Percentiles rank a stretch among this genome's conserved stretches.
Conservation (phyloP, 1,140 invertebrate genomes). For the Cepaea nemoralis region DNA sequence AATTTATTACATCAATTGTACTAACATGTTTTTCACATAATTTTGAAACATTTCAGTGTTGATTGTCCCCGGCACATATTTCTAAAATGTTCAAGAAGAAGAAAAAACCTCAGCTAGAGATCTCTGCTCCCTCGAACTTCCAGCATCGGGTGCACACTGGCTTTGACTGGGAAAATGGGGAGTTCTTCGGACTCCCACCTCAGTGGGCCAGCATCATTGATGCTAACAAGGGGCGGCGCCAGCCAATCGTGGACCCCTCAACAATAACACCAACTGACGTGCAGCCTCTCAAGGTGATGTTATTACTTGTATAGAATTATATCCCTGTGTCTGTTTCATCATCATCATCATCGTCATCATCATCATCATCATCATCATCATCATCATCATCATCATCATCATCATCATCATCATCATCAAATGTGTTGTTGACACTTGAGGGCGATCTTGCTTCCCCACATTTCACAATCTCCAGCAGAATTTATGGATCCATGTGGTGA, state of each 20-base stretch:
- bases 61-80: neutral
- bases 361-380: too few relatives aligned
- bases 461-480: too few relatives aligned
- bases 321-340: too few relatives aligned
- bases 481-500: too few relatives aligned
- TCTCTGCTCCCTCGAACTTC: conserved; percentile 96
- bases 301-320: too few relatives aligned
- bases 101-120: conserved; percentile 76
- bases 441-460: too few relatives aligned
- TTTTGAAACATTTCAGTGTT: neutral
- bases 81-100: conserved; percentile 44
- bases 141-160: conserved; percentile 98
- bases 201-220: conserved; percentile 74
- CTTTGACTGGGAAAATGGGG: conserved; percentile 94
- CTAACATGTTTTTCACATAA: too few relatives aligned
- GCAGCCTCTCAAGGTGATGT: conserved; percentile 79
- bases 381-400: too few relatives aligned
- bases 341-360: too few relatives aligned
- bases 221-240: conserved; percentile 80
- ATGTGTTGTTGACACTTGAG: too few relatives aligned
- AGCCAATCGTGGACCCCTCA: conserved; percentile 94
- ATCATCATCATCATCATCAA: too few relatives aligned
- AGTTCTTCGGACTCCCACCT: conserved; percentile 93
- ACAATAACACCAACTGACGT: conserved; percentile 97
- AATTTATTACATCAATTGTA: too few relatives aligned